These are phyloP conservation scores for Psittacus erithacus DNA, from an alignment of 2,113 vertebrate species.

Conservation along the genomic window DNA sequence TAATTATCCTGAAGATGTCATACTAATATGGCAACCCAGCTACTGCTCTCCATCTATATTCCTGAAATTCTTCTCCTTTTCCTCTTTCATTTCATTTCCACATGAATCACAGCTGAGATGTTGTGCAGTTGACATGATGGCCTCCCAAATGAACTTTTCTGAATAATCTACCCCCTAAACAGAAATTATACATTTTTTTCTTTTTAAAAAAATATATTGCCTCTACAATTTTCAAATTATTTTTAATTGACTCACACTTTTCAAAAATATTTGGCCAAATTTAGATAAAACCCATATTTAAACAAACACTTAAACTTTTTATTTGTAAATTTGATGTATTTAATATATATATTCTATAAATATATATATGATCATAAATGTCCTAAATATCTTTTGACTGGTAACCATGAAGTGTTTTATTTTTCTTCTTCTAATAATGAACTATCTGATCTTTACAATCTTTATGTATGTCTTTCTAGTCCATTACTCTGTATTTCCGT, in stretches of 20 bases:
- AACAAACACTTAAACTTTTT: neutral
- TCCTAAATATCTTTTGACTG: neutral
- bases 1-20: neutral
- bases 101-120: neutral
- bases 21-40: neutral
- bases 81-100: neutral
- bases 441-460: neutral
- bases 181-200: neutral
- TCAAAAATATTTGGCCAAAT: neutral
- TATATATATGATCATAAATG: neutral
- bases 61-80: neutral
- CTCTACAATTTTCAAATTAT: neutral
- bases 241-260: neutral
- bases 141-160: neutral
- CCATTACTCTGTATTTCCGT: neutral
- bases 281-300: neutral
- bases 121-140: neutral
- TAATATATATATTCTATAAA: neutral
- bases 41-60: neutral
- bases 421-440: neutral
- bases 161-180: neutral
- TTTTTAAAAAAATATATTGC: neutral
- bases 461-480: neutral
- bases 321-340: neutral
- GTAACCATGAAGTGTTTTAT: neutral